Conservation (phyloP, 2,888 invertebrate species). For the Dorcus hopei region DNA sequence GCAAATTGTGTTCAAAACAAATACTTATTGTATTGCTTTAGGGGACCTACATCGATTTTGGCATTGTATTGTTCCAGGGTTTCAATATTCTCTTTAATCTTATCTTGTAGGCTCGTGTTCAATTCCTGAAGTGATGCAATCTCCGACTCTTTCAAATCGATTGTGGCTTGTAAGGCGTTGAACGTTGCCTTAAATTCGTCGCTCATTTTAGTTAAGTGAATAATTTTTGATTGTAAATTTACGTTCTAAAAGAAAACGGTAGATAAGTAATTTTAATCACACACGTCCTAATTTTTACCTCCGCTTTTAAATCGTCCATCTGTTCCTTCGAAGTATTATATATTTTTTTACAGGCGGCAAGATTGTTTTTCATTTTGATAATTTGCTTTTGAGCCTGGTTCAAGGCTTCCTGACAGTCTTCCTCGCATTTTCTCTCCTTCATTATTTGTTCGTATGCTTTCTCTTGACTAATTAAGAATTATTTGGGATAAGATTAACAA, state of each 20-base stretch:
- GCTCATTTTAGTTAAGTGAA: conserved; percentile 6
- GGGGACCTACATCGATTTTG: conserved; percentile 10
- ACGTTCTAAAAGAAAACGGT: conserved; percentile 3
- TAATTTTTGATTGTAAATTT: conserved; percentile 8
- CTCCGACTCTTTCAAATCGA: conserved; percentile 11
- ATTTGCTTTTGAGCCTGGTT: conserved; percentile 8
- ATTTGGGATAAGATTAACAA: background rate
- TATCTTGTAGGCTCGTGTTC: conserved; percentile 5
- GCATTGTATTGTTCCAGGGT: conserved; percentile 13
- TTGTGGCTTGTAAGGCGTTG: conserved; percentile 8
- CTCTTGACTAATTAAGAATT: conserved; percentile 10
- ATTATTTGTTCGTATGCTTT: conserved; percentile 10
- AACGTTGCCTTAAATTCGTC: conserved; percentile 9
- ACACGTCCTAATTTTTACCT: background rate
- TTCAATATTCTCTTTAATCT: conserved; percentile 6
- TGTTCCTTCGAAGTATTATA: conserved; percentile 5
- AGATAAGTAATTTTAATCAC: background rate
- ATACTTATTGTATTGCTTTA: background rate
- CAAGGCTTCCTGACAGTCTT: conserved; percentile 12
- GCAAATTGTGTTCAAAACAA: background rate
- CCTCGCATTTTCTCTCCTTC: conserved; percentile 4
- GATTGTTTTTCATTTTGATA: conserved; percentile 6
- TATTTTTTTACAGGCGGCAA: conserved; percentile 9
- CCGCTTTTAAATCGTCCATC: conserved; percentile 5
- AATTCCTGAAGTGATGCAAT: conserved; percentile 5